Percentiles rank a stretch among this genome's conserved stretches.
Conservation (phyloP, 2,888 invertebrate species). For the Tineola bisselliella region DNA sequence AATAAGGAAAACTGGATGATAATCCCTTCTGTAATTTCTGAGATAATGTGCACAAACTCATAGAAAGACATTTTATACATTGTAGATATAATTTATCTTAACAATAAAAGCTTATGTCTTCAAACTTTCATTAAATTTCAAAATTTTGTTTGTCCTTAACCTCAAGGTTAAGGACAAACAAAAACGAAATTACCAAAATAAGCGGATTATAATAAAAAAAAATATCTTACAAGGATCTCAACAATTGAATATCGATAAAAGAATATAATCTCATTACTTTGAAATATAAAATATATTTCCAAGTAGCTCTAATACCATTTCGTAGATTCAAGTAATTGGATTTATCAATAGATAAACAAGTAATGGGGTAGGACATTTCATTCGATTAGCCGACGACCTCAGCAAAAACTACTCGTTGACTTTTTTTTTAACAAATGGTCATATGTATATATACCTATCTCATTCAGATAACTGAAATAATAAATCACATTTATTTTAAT, state of each 20-base stretch:
- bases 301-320: neutral
- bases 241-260: neutral
- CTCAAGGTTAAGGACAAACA: too few species aligned
- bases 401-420: neutral
- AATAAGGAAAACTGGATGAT: too few species aligned
- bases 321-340: neutral
- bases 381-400: neutral
- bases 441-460: neutral
- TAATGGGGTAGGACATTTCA: neutral
- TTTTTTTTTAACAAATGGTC: neutral
- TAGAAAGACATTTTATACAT: too few species aligned
- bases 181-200: too few species aligned
- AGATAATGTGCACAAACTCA: too few species aligned
- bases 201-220: neutral
- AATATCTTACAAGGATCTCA: neutral
- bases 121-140: too few species aligned
- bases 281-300: slow-evolving; percentile 1
- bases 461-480: too few species aligned
- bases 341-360: slow-evolving; percentile 4
- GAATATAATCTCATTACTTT: neutral
- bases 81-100: too few species aligned
- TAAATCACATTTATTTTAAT: too few species aligned
- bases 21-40: too few species aligned
- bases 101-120: too few species aligned
- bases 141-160: too few species aligned